phyloP scores from a whole-genome alignment of 2,113 vertebrate species.

The Gobius niger region DNA sequence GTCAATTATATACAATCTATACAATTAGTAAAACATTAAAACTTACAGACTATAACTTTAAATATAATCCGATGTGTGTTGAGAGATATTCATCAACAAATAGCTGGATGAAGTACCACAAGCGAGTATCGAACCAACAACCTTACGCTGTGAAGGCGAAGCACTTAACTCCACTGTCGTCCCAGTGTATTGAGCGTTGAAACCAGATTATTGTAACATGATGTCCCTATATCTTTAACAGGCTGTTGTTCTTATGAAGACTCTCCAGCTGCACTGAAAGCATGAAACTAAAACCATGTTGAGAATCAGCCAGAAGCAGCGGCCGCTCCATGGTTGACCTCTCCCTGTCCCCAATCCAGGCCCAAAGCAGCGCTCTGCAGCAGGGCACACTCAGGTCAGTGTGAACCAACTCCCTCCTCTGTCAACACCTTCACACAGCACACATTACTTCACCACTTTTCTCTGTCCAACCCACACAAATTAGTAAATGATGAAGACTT shows the following conservation, averaged over 20 bases:
- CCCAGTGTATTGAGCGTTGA: too few relatives aligned
- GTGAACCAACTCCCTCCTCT: conserved; percentile 52
- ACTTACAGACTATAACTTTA: too few relatives aligned
- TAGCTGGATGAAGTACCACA: too few relatives aligned
- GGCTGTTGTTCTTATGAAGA: neutral
- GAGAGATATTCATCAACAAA: too few relatives aligned
- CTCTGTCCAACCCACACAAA: conserved; percentile 21
- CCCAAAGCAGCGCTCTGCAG: conserved; percentile 28
- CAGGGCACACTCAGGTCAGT: conserved; percentile 41
- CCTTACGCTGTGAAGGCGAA: too few relatives aligned
- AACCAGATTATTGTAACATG: too few relatives aligned
- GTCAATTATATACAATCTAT: too few relatives aligned
- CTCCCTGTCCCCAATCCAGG: conserved; percentile 18
- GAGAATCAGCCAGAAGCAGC: conserved; percentile 25
- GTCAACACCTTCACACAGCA: conserved; percentile 40
- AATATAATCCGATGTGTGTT: too few relatives aligned
- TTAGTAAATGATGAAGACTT: neutral
- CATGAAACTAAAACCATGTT: conserved; percentile 1
- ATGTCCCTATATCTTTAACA: too few relatives aligned
- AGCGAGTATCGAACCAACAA: too few relatives aligned
- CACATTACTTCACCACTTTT: conserved; percentile 44
- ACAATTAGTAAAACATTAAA: too few relatives aligned
- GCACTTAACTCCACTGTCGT: too few relatives aligned
- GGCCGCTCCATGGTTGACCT: conserved; percentile 35
- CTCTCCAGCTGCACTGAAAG: neutral